Evolutionary conservation across 2,888 invertebrate species (phyloP), one percentile per base, ranked within the genome.

Genomic region (Euphydryas editha): DNA sequence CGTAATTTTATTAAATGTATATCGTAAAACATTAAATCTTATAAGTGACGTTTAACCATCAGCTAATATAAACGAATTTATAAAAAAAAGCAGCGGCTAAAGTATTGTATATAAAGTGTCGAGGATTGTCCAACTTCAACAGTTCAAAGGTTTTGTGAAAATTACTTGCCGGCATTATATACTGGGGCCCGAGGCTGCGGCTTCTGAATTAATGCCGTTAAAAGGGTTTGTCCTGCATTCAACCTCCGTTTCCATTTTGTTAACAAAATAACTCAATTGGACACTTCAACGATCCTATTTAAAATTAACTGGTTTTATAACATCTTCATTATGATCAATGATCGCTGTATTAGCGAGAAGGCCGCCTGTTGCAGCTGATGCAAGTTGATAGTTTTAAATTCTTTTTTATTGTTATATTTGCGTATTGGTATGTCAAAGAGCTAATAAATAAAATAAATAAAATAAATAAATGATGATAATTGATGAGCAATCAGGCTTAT

Each of bases 251-350:
- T 80, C 76, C 76, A 78, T 82, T 81, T 79, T 79, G 80, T 79
- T 81, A 83, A 83, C 84, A 77, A 87, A 86, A 86, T 89, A 86
- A 88, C 87, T 87, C 85, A 86, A 87, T 88, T 87, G 85, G 80
- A 79, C 82, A 83, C 85, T 84, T 76, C 74, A 82, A 78, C 20
- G 56, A 65, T 75, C 78, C 78, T 81, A 80, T 84, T 85, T 80
- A 77, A 84, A 81, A 84, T 82, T 78, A 84, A 82, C 77, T 78
- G 80, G 80, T 72, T 78, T 81, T 86, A 82, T 85, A 85, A 82
- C 78, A 81, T 84, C 86, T 81, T 76, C 80, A 79, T 84, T 15
- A 42, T 42, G 11, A 42, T n/a, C 5, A n/a, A n/a, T n/a, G n/a
- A n/a, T n/a, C n/a, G n/a, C n/a, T n/a, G n/a, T n/a, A n/a, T n/a